Conservation (phyloP, 2,113 vertebrate species). For the Eublepharis macularius region DNA sequence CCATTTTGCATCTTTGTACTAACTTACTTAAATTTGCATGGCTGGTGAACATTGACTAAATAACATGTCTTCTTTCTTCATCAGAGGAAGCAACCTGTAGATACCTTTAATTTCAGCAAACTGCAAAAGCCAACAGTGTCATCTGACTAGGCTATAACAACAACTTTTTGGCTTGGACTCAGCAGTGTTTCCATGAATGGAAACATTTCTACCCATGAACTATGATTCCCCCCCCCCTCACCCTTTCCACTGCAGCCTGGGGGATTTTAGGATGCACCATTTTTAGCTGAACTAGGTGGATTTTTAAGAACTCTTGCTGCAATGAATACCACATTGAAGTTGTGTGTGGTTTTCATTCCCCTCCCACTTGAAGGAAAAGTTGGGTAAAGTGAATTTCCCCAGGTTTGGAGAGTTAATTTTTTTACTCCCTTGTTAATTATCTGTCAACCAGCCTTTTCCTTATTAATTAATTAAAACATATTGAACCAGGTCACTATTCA, state of each 20-base stretch:
- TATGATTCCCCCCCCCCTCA: too few species aligned
- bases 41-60: too few species aligned
- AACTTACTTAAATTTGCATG: too few species aligned
- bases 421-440: slow-evolving; percentile 54
- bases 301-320: not conserved
- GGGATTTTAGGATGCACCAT: too few species aligned
- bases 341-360: not conserved
- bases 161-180: not conserved
- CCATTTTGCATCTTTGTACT: too few species aligned
- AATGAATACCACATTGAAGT: not conserved
- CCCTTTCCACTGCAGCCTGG: not conserved
- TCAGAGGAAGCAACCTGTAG: not conserved
- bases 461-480: slow-evolving; percentile 73
- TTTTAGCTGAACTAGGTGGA: not conserved
- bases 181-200: too few species aligned
- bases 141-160: not conserved
- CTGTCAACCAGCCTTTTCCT: slow-evolving; percentile 51
- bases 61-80: too few species aligned
- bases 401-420: slow-evolving; percentile 16
- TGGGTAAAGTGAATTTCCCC: slow-evolving; percentile 52
- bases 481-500: slow-evolving; percentile 68
- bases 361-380: not conserved
- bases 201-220: too few species aligned
- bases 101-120: not conserved
- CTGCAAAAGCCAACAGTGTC: not conserved